Percentiles rank a stretch among this genome's conserved stretches.
These are phyloP conservation scores for Synanthedon andrenaeformis DNA, from an alignment of 2,888 invertebrate species.

Conservation along the genomic window DNA sequence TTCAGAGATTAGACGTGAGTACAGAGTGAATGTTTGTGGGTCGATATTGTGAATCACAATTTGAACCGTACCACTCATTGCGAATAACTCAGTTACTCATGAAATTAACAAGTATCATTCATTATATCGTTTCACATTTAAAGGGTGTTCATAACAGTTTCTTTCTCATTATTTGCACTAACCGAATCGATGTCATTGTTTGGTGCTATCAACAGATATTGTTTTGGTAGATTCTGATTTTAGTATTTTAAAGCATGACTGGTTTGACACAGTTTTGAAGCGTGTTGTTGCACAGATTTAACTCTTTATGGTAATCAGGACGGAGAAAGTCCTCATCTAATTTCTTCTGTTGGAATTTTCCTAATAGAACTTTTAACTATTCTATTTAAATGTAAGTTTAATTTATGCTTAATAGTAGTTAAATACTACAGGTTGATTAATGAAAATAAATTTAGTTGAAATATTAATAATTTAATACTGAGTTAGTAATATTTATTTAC, in stretches of 20 bases:
- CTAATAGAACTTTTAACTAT: no score
- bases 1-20: slow-evolving; percentile 71
- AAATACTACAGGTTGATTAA: no score
- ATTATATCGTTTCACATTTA: slow-evolving; percentile 18
- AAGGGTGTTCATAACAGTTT: slow-evolving; percentile 65
- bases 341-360: no score
- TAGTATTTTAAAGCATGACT: not conserved
- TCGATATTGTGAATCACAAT: slow-evolving; percentile 33
- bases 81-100: not conserved
- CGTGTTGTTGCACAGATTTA: not conserved
- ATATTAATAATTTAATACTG: no score
- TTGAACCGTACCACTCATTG: not conserved
- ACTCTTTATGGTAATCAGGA: not conserved
- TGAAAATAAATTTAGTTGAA: no score
- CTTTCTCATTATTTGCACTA: slow-evolving; percentile 15
- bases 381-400: no score
- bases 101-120: not conserved
- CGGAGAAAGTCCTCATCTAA: no score
- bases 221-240: not conserved
- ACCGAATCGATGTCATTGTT: not conserved
- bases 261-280: not conserved
- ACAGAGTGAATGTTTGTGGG: slow-evolving; percentile 56
- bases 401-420: no score
- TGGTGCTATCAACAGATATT: not conserved
- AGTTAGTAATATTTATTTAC: no score